Evolutionary conservation across 2,888 invertebrate genomes (phyloP).

Genomic region (Limnephilus marmoratus): DNA sequence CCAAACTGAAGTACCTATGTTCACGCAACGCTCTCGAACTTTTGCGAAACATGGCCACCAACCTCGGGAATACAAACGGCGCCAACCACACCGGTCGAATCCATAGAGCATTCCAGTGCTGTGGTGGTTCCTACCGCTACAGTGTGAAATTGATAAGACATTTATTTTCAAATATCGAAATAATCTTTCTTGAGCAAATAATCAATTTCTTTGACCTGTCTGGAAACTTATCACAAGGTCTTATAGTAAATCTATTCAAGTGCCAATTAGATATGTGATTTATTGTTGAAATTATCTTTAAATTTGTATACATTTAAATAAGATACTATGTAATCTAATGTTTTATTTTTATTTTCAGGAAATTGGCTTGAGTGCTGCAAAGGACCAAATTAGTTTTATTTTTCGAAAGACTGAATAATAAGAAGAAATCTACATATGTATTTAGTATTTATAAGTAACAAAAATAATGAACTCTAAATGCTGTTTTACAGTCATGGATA

Average conservation of each 20-base stretch:
- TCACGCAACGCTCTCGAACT: no score
- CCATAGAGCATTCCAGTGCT: no score
- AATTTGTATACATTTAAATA: neutral
- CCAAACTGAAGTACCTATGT: no score
- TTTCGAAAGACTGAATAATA: constrained; percentile 43
- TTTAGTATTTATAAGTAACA: neutral
- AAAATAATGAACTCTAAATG: neutral
- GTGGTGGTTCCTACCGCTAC: no score
- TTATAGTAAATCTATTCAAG: neutral
- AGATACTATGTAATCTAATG: neutral
- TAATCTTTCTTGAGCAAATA: neutral
- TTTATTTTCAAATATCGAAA: no score
- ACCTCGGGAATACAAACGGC: no score
- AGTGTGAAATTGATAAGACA: no score
- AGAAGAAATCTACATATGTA: neutral
- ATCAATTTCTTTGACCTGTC: neutral
- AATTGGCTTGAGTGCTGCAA: constrained; percentile 38
- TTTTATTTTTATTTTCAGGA: constrained; percentile 23
- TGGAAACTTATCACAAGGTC: neutral
- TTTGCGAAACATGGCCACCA: no score
- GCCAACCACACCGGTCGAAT: no score
- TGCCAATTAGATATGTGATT: neutral
- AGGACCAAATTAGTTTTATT: constrained; percentile 45
- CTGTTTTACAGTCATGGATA: neutral
- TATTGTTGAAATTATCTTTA: neutral